Evolutionary conservation across 2,888 invertebrate species (phyloP).

Genomic region (Serrognathus titanus): DNA sequence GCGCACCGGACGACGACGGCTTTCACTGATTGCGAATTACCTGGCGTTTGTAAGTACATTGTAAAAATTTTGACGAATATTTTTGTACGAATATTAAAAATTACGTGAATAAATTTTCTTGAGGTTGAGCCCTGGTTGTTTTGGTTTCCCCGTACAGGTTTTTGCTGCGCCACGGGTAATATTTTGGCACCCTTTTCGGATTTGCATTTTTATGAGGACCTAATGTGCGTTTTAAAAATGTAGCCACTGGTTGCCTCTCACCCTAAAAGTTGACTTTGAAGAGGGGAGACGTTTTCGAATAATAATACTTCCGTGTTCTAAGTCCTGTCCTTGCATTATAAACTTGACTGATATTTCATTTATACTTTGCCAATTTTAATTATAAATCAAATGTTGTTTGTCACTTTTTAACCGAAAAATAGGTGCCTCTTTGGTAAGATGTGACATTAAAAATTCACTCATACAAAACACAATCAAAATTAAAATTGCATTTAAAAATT

Average conservation of each 20-base stretch:
- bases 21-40: constrained; percentile 20
- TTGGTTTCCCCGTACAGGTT: not conserved
- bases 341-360: too few species aligned
- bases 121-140: constrained; percentile 10
- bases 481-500: too few species aligned
- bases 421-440: too few species aligned
- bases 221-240: constrained; percentile 15
- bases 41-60: constrained; percentile 31
- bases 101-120: constrained; percentile 31
- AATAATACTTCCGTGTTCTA: constrained; percentile 8
- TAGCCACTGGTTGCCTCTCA: constrained; percentile 27
- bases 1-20: not conserved
- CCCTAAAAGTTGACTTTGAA: constrained; percentile 26
- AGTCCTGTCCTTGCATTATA: not conserved
- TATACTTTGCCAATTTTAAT: too few species aligned
- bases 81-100: constrained; percentile 36
- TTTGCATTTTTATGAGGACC: constrained; percentile 7
- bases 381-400: too few species aligned
- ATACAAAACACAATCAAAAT: too few species aligned
- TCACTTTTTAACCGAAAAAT: too few species aligned
- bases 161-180: too few species aligned
- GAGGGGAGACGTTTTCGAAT: constrained; percentile 22
- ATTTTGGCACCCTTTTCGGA: constrained; percentile 2
- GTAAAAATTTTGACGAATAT: constrained; percentile 34
- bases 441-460: too few species aligned